phyloP scores from a whole-genome alignment of 2,888 invertebrate species.

The Periphyllus acericola region DNA sequence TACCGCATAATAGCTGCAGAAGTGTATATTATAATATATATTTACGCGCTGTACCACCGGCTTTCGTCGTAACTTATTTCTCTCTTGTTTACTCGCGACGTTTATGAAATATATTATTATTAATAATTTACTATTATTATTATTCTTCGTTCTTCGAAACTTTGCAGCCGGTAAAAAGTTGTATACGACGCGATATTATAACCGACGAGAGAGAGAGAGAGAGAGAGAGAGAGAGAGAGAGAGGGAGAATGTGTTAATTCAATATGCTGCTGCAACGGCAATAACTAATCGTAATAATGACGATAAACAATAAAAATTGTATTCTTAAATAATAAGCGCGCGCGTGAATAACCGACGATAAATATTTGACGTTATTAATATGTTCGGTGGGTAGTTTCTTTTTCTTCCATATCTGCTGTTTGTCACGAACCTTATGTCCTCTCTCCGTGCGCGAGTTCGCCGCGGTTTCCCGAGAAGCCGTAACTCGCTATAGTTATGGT shows the following conservation, averaged over 20 bases:
- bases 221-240: too few species aligned
- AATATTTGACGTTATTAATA: background rate
- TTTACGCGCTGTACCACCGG: too few species aligned
- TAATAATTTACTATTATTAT: too few species aligned
- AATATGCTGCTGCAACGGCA: background rate
- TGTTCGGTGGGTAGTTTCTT: too few species aligned
- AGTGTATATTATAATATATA: too few species aligned
- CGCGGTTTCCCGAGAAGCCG: too few species aligned
- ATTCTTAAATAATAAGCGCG: background rate
- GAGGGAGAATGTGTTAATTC: background rate
- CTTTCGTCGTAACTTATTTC: slow-evolving; percentile 5
- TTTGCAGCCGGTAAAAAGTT: slow-evolving; percentile 10
- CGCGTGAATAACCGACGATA: background rate
- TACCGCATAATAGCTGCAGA: background rate
- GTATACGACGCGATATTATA: background rate
- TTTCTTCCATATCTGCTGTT: too few species aligned
- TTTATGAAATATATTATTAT: slow-evolving; percentile 24
- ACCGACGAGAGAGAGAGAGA: background rate
- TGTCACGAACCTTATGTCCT: too few species aligned
- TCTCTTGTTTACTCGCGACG: slow-evolving; percentile 11
- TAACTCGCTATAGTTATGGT: too few species aligned
- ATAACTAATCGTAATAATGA: background rate
- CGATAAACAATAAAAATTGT: background rate
- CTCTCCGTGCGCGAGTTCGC: too few species aligned
- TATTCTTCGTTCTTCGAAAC: background rate